A percentile compares a stretch with the other conserved stretches of the same genome.
These are phyloP conservation scores for Chironomus striatipennis DNA, from an alignment of 1,140 invertebrate genomes.

Conservation along the genomic window DNA sequence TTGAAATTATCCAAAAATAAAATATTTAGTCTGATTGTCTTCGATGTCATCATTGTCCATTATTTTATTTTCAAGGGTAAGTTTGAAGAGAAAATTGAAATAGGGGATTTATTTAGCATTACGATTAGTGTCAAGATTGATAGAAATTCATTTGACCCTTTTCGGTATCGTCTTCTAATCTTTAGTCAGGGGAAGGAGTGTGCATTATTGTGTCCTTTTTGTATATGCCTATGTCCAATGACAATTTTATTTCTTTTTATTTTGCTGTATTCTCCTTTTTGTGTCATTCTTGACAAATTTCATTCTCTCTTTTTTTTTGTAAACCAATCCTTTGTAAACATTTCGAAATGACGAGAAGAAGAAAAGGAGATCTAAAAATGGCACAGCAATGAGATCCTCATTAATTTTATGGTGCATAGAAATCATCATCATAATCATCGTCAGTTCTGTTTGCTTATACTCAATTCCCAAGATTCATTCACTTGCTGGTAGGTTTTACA, in stretches of 20 bases:
- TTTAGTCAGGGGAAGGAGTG: background rate
- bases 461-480: background rate
- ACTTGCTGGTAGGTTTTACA: too few relatives aligned
- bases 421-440: background rate
- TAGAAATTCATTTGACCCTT: conserved; percentile 2
- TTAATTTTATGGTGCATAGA: conserved; percentile 8
- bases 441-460: background rate
- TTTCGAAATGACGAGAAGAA: background rate
- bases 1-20: too few relatives aligned
- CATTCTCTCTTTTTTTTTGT: too few relatives aligned
- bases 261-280: too few relatives aligned
- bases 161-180: background rate
- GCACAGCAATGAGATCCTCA: background rate
- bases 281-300: too few relatives aligned
- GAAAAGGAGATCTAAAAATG: background rate
- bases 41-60: background rate
- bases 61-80: background rate
- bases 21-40: too few relatives aligned
- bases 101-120: background rate
- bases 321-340: background rate
- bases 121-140: conserved; percentile 2
- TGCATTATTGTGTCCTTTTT: background rate
- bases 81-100: background rate
- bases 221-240: too few relatives aligned
- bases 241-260: too few relatives aligned